Conservation (phyloP, 1,140 invertebrate genomes). For the Aphelinus atriplicis region DNA sequence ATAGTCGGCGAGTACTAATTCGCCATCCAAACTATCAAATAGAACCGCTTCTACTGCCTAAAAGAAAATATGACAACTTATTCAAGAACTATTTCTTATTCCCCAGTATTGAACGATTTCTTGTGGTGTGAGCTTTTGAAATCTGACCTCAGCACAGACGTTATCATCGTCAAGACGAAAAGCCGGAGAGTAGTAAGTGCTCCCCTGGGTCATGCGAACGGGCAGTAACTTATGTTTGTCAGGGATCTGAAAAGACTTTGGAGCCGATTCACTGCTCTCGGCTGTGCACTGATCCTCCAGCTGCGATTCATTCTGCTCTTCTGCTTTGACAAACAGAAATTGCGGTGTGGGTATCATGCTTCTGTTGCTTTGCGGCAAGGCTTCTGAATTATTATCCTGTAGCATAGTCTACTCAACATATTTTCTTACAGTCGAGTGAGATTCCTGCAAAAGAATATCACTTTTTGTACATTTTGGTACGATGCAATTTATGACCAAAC, state of each 20-base stretch:
- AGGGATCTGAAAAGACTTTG: background rate
- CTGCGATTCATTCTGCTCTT: background rate
- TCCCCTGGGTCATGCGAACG: slow-evolving; percentile 11
- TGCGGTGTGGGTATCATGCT: background rate
- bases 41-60: slow-evolving; percentile 19
- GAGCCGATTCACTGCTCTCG: background rate
- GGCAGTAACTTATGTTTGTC: background rate
- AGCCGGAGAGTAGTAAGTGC: slow-evolving; percentile 3
- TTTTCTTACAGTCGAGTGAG: background rate
- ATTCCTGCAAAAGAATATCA: background rate
- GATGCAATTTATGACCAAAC: too few species aligned
- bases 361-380: background rate
- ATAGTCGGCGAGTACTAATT: slow-evolving; percentile 22
- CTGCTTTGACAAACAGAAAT: background rate
- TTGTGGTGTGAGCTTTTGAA: background rate
- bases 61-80: background rate
- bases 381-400: background rate
- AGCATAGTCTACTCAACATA: slow-evolving; percentile 6
- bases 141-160: slow-evolving; percentile 13
- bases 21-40: slow-evolving; percentile 23
- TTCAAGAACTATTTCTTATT: background rate
- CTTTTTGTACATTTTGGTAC: background rate
- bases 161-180: slow-evolving; percentile 16
- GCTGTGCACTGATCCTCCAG: background rate
- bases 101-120: background rate